Conservation (phyloP, 1,140 invertebrate species). For the Heliconius eleuchia region DNA sequence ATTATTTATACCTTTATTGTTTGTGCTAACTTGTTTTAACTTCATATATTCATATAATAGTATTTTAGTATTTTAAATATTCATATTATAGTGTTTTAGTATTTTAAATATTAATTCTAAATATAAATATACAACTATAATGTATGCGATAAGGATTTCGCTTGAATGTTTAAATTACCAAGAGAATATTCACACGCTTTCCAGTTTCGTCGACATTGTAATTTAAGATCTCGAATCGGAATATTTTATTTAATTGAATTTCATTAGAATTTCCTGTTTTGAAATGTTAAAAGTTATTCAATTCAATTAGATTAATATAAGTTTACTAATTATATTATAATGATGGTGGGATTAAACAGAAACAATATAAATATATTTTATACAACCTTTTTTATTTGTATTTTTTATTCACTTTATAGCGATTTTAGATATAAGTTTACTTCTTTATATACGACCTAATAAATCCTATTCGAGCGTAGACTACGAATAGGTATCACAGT, state of each 20-base stretch:
- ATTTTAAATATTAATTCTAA: not conserved
- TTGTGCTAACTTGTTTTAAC: constrained; percentile 21
- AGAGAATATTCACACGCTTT: constrained; percentile 27
- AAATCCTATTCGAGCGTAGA: constrained; percentile 48
- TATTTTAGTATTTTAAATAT: not conserved
- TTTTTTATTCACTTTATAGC: constrained; percentile 41
- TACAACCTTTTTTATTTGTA: constrained; percentile 50
- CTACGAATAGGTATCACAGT: constrained; percentile 72
- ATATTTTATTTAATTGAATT: constrained; percentile 15
- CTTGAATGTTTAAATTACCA: constrained; percentile 22
- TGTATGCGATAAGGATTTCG: constrained; percentile 12
- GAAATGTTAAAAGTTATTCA: not conserved
- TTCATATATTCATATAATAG: not conserved
- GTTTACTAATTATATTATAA: not conserved
- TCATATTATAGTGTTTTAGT: not conserved
- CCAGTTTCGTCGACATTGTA: constrained; percentile 26
- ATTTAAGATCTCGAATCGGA: constrained; percentile 21
- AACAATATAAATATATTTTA: constrained; percentile 48
- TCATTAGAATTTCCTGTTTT: constrained; percentile 6
- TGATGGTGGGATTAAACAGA: constrained; percentile 30
- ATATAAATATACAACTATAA: constrained; percentile 18
- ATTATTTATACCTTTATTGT: constrained; percentile 49
- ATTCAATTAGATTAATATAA: not conserved
- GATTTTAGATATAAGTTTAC: constrained; percentile 32
- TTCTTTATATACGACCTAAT: constrained; percentile 43